Evolutionary conservation across 2,113 vertebrate species (phyloP).

Genomic region (Chroicocephalus ridibundus): DNA sequence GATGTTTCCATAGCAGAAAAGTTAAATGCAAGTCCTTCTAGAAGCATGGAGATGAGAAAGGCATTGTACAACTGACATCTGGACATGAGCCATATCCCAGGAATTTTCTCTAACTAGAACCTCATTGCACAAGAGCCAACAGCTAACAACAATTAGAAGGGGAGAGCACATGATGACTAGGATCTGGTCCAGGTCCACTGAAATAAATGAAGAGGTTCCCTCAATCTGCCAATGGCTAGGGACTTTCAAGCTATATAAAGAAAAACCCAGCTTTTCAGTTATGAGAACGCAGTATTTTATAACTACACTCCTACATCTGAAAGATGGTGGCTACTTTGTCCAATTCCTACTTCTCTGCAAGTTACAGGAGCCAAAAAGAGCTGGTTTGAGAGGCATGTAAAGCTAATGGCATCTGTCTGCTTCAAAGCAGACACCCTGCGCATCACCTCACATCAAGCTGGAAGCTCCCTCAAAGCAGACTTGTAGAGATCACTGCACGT

Average conservation of each 20-base stretch:
- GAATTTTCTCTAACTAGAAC: background rate
- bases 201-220: background rate
- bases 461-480: background rate
- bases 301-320: background rate
- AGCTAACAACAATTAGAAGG: accelerated
- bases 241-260: background rate
- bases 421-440: background rate
- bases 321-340: background rate
- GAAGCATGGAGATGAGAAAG: background rate
- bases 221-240: background rate
- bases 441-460: background rate
- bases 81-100: background rate
- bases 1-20: background rate
- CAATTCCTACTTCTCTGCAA: background rate
- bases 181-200: background rate
- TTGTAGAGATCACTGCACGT: background rate
- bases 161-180: background rate
- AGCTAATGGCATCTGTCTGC: background rate
- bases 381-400: background rate
- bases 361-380: background rate
- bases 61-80: background rate
- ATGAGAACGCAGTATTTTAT: background rate
- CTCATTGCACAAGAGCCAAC: background rate
- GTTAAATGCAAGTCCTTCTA: background rate
- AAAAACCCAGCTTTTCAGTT: background rate